Percentiles rank a stretch among this genome's conserved stretches.
phyloP scores from a whole-genome alignment of 2,888 invertebrate genomes.

The Hypomecis atomaria region DNA sequence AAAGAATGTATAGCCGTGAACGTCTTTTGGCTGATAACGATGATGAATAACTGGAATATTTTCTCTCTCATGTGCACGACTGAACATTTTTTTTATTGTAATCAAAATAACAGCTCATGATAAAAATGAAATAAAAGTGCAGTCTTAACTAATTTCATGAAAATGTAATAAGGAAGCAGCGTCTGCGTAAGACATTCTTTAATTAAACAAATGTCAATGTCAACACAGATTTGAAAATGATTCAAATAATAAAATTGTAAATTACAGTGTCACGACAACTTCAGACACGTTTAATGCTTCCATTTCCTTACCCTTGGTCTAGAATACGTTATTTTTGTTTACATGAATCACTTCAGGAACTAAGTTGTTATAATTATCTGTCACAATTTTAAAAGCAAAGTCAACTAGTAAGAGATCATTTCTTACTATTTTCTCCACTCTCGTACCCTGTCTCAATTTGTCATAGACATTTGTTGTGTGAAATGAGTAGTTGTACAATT shows the following conservation, averaged over 20 bases:
- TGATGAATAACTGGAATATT: too few relatives aligned
- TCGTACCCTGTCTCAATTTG: slow-evolving; percentile 11
- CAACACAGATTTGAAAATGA: background rate
- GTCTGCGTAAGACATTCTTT: background rate
- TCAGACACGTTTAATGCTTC: background rate
- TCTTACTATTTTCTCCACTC: background rate
- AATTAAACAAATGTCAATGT: slow-evolving; percentile 17
- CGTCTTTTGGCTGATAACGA: too few relatives aligned
- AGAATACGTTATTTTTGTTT: slow-evolving; percentile 12
- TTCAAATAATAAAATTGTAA: background rate
- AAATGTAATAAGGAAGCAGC: background rate
- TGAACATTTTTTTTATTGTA: too few relatives aligned
- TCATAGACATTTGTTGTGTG: slow-evolving; percentile 1
- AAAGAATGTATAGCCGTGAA: too few relatives aligned
- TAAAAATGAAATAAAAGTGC: too few relatives aligned
- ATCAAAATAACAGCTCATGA: background rate
- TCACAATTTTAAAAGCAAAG: slow-evolving; percentile 11
- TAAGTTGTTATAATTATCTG: slow-evolving; percentile 5
- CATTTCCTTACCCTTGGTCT: slow-evolving; percentile 17
- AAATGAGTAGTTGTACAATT: slow-evolving; percentile 1
- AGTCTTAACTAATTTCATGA: too few relatives aligned
- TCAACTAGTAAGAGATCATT: background rate
- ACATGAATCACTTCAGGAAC: slow-evolving; percentile 26
- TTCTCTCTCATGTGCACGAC: too few relatives aligned
- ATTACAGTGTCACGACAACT: slow-evolving; percentile 7